Evolutionary conservation across 2,113 vertebrate species (phyloP).

Genomic region (Misgurnus anguillicaudatus): DNA sequence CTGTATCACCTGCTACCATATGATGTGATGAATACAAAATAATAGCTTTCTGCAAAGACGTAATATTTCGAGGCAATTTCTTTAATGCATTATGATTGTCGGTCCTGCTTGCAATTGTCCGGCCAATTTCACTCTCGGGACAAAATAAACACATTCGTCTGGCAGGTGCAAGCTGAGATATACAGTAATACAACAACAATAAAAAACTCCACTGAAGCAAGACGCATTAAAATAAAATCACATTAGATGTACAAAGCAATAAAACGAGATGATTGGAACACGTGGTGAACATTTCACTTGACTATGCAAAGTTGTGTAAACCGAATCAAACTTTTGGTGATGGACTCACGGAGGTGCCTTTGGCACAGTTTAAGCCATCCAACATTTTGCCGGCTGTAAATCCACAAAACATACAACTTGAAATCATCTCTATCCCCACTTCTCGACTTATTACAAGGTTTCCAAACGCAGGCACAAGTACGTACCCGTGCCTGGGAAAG

Average conservation of each 20-base stretch:
- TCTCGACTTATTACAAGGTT: slow-evolving; percentile 26
- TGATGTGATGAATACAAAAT: slow-evolving; percentile 3
- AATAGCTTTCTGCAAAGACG: slow-evolving; percentile 17
- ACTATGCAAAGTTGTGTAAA: not conserved
- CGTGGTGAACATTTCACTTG: slow-evolving; percentile 32
- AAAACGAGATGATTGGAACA: not conserved
- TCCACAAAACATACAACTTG: slow-evolving; percentile 55
- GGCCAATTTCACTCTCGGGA: not conserved
- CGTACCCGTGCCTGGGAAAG: slow-evolving; percentile 50
- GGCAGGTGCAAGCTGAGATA: not conserved
- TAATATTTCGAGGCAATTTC: slow-evolving; percentile 33
- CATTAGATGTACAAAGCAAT: not conserved
- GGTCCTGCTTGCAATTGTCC: not conserved
- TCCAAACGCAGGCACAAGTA: slow-evolving; percentile 41
- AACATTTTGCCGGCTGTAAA: slow-evolving; percentile 55
- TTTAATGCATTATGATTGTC: slow-evolving; percentile 17
- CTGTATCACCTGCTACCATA: not conserved
- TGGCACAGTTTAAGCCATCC: slow-evolving; percentile 47
- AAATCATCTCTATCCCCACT: slow-evolving; percentile 34
- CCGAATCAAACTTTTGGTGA: too few relatives aligned
- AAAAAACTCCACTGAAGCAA: not conserved
- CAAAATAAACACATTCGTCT: slow-evolving; percentile 4
- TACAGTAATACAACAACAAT: not conserved
- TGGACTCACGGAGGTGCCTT: too few relatives aligned
- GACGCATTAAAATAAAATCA: not conserved